These are phyloP conservation scores for Epicauta chinensis DNA, from an alignment of 1,140 invertebrate species.

Conservation along the genomic window DNA sequence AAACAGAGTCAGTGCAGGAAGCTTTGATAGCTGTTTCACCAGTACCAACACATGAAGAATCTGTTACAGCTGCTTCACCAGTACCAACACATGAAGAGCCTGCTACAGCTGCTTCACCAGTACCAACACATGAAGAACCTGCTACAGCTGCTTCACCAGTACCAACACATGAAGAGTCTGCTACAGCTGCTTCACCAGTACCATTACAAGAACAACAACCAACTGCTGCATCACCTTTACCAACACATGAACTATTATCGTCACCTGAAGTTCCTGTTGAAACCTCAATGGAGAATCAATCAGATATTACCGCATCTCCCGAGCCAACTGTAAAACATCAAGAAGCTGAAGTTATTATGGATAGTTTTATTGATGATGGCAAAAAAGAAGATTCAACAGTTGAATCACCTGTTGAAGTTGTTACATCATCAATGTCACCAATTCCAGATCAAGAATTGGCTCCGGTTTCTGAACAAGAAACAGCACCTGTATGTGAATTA, in stretches of 20 bases:
- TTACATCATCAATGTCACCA: conserved; percentile 26
- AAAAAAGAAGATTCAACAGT: conserved; percentile 1
- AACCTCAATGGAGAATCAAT: background rate
- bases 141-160: no score
- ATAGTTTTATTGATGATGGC: background rate
- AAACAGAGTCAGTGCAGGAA: background rate
- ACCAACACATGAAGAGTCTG: no score
- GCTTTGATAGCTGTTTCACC: no score
- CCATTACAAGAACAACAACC: background rate
- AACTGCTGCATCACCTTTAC: background rate
- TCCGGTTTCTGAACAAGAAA: conserved; percentile 7
- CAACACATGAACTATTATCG: conserved; percentile 1
- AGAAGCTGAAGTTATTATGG: background rate
- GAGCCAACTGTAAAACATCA: background rate
- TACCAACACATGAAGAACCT: no score
- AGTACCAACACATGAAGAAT: no score
- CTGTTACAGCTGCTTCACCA: no score
- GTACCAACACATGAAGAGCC: no score
- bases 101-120: no score
- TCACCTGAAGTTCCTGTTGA: background rate
- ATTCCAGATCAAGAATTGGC: conserved; percentile 6
- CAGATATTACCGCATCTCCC: no score
- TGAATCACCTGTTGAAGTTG: conserved; percentile 25
- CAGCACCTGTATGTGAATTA: background rate
- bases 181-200: no score